Conservation (phyloP, 2,797 vertebrate genomes). For the Eurystomus glaucurus region DNA sequence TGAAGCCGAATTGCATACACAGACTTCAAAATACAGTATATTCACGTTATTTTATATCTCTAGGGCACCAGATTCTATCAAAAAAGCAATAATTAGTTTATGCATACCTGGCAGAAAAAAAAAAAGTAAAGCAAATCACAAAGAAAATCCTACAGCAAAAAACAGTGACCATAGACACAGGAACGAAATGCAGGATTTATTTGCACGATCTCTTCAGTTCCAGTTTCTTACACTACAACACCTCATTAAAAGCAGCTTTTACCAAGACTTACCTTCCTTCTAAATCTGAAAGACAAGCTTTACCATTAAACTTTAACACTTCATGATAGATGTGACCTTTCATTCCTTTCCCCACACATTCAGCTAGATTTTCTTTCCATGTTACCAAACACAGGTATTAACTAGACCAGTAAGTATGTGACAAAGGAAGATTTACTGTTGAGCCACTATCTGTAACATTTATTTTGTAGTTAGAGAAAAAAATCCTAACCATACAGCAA, state of each 20-base stretch:
- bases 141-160: not conserved
- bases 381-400: not conserved
- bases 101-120: not conserved
- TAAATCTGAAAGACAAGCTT: slow-evolving; percentile 22
- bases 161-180: not conserved
- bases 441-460: not conserved
- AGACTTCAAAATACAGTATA: not conserved
- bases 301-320: not conserved
- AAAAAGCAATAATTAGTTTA: not conserved
- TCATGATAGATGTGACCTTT: not conserved
- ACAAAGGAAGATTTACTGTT: slow-evolving; percentile 1
- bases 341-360: not conserved
- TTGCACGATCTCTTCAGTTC: not conserved
- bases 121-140: not conserved
- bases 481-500: not conserved
- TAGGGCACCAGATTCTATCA: not conserved
- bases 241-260: slow-evolving; percentile 41
- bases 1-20: not conserved
- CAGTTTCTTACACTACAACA: not conserved
- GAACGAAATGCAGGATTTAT: not conserved
- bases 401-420: not conserved
- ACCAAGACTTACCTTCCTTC: not conserved
- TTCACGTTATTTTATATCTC: not conserved
- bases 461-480: not conserved
- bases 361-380: not conserved